Base-by-base conservation (phyloP, 2,888 invertebrate species). In the Chaetogeoica ovagalla region DNA sequence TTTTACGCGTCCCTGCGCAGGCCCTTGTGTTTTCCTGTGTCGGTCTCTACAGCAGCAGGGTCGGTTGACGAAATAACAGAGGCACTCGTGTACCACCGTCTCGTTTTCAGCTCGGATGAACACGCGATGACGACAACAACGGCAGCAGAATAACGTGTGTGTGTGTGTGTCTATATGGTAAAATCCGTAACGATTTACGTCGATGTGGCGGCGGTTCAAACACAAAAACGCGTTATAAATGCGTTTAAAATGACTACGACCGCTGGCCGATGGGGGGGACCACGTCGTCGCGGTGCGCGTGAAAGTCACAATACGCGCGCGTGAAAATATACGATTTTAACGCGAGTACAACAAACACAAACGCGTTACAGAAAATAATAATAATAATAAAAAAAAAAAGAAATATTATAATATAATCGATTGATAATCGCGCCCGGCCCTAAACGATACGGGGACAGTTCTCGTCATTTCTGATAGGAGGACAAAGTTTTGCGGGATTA, bases 221-320 rank as follows among this genome's bases (percentile, higher is more conserved):
- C n/a, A 79, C 77, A 79, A 63, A 71, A 63, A 62, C 30, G 30
- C 77, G 77, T 79, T 79, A 79, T 70, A 71, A 79, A 79, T 71
- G 77, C 63, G 77, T 79, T 79, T 79, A 63, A 63, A 79, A 79
- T 55, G 1, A 52, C 37, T 23, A 57, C 62, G 52, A 69, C 59
- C 59, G 76, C 68, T n/a, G n/a, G n/a, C n/a, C n/a, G n/a, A n/a
- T n/a, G n/a, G n/a, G n/a, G n/a, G n/a, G 30, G 30, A 30, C 30
- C 30, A 30, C 30, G 30, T 30, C 30, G 30, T 30, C 30, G 30
- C 4, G 4, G 30, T 30, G 30, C 30, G 30, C 30, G 30, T 30
- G 30, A 30, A 30, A 30, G 30, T 30, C 30, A 30, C 30, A 30
- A 4, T 2, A 30, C 30, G 30, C 30, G 30, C 30, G 30, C 30